Evolutionary conservation across 2,888 invertebrate species (phyloP), one percentile per base, ranked within the genome.

Genomic region (Acrobasis repandana): DNA sequence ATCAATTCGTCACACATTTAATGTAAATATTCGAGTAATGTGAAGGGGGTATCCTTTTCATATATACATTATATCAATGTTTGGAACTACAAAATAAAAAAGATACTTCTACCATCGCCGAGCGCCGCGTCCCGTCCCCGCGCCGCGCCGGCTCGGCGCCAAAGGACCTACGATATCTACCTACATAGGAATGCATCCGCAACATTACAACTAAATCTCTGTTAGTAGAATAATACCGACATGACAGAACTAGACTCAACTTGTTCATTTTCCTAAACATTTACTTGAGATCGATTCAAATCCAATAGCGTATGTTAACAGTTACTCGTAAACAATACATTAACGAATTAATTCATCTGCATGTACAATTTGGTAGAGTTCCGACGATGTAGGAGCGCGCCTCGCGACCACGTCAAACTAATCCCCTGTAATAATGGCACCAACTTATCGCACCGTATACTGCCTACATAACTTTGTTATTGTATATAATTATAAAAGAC

Each of bases 381-480:
- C 48, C 61, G 60, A 64, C 72, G 77, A 77, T 78, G 75, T 72
- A 82, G 79, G 81, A 85, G 85, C 75, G 72, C 83, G 77, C 75
- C 76, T 78, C 81, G 79, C 76, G 76, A 79, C 81, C 75, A 83
- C 83, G 75, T 77, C 82, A 80, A 87, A 88, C 89, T 86, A 86
- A 89, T 87, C 90, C 91, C 90, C 90, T 91, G 91, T 91, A 92
- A 90, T 89, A 91, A 92, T 92, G 92, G 92, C 92, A 92, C 92
- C 92, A 91, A 91, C 90, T 89, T 87, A 89, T 88, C 92, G 92
- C 92, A 92, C 92, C 92, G 90, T 90, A 89, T 90, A 90, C 92
- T 90, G 91, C 86, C 87, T 90, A 91, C 88, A 88, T 90, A 90
- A 91, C 90, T 90, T 90, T 86, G 85, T 90, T 89, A 90, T 83